phyloP scores from a whole-genome alignment of 2,113 vertebrate genomes.

The Datnioides undecimradiatus region DNA sequence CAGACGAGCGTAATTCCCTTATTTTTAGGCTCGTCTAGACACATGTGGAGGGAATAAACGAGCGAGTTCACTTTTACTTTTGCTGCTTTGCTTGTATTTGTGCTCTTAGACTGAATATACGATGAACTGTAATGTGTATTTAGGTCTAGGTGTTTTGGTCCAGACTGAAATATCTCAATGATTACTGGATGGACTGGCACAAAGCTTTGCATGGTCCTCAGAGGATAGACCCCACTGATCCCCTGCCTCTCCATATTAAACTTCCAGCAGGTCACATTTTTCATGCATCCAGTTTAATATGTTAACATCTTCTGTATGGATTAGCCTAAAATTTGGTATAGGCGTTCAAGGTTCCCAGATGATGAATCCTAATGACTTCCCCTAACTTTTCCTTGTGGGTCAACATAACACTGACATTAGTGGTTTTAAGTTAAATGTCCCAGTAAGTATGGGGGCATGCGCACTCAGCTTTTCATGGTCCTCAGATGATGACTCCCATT shows the following conservation, averaged over 20 bases:
- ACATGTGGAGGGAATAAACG: background rate
- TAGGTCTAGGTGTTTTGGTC: background rate
- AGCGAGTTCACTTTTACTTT: conserved; percentile 1
- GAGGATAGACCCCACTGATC: too few relatives aligned
- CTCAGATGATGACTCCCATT: background rate
- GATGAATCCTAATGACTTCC: background rate
- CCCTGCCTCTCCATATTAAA: too few relatives aligned
- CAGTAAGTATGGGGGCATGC: too few relatives aligned
- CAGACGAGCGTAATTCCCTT: conserved; percentile 20
- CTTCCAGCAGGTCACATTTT: too few relatives aligned
- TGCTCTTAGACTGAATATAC: conserved; percentile 24
- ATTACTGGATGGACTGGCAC: background rate
- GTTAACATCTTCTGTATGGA: too few relatives aligned
- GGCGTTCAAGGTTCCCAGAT: background rate
- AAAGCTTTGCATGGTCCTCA: background rate
- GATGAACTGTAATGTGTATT: conserved; percentile 22
- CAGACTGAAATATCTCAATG: conserved; percentile 15
- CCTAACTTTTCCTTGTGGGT: too few relatives aligned
- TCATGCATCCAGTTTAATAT: background rate
- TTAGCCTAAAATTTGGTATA: too few relatives aligned
- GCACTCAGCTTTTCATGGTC: background rate
- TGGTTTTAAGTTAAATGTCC: too few relatives aligned
- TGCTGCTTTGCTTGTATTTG: background rate
- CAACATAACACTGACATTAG: too few relatives aligned
- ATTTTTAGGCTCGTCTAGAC: background rate